Evolutionary conservation across 2,888 invertebrate species (phyloP).

Genomic region (Ceraclea dissimilis): DNA sequence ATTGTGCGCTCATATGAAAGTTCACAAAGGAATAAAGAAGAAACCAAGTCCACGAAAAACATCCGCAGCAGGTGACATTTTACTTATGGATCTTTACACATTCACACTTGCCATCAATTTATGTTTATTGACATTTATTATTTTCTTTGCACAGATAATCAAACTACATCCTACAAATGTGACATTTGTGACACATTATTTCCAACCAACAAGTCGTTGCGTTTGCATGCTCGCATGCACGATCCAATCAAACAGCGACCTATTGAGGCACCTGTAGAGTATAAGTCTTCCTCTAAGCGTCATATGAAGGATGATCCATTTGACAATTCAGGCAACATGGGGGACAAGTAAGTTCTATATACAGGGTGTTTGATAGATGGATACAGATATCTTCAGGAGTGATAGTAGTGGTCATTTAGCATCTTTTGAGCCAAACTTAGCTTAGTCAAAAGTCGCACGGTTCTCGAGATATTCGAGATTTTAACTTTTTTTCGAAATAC

Average conservation of each 20-base stretch:
- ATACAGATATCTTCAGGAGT: no score
- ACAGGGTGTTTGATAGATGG: no score
- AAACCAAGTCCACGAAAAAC: background rate
- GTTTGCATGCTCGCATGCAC: conserved; percentile 68
- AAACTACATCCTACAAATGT: conserved; percentile 44
- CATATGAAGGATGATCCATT: background rate
- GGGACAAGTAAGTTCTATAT: background rate
- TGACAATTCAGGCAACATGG: background rate
- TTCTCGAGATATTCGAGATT: no score
- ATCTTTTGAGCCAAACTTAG: no score
- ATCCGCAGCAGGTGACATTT: background rate
- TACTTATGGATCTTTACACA: background rate
- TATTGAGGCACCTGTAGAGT: conserved; percentile 43
- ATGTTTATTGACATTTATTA: background rate
- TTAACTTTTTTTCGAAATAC: no score
- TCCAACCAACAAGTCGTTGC: conserved; percentile 55
- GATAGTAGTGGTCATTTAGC: no score
- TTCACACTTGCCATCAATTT: no score
- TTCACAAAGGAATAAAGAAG: conserved; percentile 37
- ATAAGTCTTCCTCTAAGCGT: conserved; percentile 27
- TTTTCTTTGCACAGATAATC: conserved; percentile 1
- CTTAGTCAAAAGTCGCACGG: no score
- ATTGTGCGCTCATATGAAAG: conserved; percentile 53
- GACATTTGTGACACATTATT: conserved; percentile 62
- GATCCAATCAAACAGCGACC: conserved; percentile 50